phyloP scores from a whole-genome alignment of 2,888 invertebrate species.

The Uropetala carovei region DNA sequence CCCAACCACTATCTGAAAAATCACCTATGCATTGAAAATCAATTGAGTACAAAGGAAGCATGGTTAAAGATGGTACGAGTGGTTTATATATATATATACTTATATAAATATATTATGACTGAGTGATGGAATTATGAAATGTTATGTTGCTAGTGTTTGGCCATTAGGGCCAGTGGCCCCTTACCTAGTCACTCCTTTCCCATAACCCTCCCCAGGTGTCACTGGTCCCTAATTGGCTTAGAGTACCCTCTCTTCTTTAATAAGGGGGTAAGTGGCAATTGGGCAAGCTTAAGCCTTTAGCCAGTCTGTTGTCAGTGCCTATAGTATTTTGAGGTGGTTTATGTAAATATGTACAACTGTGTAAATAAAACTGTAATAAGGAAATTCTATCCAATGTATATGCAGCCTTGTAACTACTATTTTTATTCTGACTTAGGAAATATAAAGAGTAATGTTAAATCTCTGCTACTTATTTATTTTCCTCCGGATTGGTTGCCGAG shows the following conservation, averaged over 20 bases:
- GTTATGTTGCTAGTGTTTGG: constrained; percentile 43
- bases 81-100: constrained; percentile 46
- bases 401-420: constrained; percentile 64
- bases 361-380: constrained; percentile 63
- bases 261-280: constrained; percentile 40
- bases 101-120: constrained; percentile 44
- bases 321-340: constrained; percentile 64
- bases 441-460: constrained; percentile 61
- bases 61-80: constrained; percentile 53
- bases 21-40: constrained; percentile 55
- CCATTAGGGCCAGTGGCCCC: constrained; percentile 41
- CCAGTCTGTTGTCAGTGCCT: constrained; percentile 64
- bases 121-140: constrained; percentile 40
- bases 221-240: constrained; percentile 39
- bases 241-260: constrained; percentile 29
- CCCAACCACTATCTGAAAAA: constrained; percentile 52
- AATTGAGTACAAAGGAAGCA: constrained; percentile 61
- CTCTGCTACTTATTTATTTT: not conserved
- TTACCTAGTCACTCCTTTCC: constrained; percentile 59
- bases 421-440: constrained; percentile 63
- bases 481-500: not conserved
- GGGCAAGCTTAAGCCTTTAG: constrained; percentile 58
- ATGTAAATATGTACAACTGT: constrained; percentile 63
- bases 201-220: constrained; percentile 42
- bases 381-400: constrained; percentile 58